These are phyloP conservation scores for Gnathonemus longibarbis DNA, from an alignment of 2,113 vertebrate genomes.

Conservation along the genomic window DNA sequence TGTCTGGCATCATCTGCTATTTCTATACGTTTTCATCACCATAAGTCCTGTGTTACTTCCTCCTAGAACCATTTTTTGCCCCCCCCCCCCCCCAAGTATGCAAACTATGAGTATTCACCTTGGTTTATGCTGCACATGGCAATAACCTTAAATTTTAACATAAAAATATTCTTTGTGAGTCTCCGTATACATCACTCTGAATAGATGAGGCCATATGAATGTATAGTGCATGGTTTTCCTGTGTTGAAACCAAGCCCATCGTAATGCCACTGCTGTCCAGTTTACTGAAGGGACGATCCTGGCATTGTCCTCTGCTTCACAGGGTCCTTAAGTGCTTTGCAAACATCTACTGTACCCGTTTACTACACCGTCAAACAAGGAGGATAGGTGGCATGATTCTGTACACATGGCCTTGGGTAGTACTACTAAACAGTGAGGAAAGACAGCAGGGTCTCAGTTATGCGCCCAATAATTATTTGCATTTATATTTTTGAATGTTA, in stretches of 20 bases:
- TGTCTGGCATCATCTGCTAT: too few relatives aligned
- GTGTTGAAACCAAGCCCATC: background rate
- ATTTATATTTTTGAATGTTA: background rate
- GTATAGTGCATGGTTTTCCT: background rate
- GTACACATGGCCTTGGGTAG: background rate
- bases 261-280: slow-evolving; percentile 28
- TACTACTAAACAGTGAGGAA: background rate
- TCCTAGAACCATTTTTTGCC: background rate
- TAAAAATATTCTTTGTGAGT: background rate
- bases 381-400: slow-evolving; percentile 33
- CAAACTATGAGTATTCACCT: background rate
- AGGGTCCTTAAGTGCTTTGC: slow-evolving; percentile 36
- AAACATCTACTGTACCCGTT: slow-evolving; percentile 18
- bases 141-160: background rate
- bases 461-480: background rate
- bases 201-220: background rate
- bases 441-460: background rate
- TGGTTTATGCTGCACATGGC: background rate
- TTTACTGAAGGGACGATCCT: slow-evolving; percentile 20
- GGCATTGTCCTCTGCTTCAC: slow-evolving; percentile 34
- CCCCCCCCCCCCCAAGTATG: background rate
- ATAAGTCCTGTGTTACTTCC: background rate
- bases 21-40: background rate
- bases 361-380: background rate
- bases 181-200: background rate